These are phyloP conservation scores for Avahi laniger DNA, from an alignment of 2,797 vertebrate species.

Conservation along the genomic window DNA sequence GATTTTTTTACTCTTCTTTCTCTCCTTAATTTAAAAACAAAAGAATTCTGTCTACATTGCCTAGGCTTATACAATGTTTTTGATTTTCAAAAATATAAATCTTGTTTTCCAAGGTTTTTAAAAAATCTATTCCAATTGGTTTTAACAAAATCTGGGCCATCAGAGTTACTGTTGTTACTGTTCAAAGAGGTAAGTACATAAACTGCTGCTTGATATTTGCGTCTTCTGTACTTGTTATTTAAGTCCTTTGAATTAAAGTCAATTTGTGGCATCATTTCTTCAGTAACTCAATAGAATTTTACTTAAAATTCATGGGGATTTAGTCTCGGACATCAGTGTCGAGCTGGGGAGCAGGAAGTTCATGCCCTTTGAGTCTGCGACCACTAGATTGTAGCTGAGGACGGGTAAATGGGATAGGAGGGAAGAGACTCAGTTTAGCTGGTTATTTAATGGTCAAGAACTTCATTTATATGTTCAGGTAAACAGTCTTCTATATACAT, in stretches of 20 bases:
- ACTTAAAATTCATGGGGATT: not conserved
- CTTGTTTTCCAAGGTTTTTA: constrained; percentile 22
- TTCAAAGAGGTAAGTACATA: not conserved
- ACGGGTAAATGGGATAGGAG: not conserved
- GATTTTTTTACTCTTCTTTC: not conserved
- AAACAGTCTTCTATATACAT: not conserved
- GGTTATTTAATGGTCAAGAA: not conserved
- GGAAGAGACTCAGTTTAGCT: not conserved
- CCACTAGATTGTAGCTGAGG: not conserved
- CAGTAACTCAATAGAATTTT: not conserved
- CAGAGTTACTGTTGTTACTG: not conserved
- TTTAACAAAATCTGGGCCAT: not conserved
- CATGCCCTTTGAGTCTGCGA: not conserved
- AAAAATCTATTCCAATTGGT: not conserved
- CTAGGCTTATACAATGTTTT: not conserved
- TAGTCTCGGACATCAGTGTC: not conserved
- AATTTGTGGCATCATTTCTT: not conserved
- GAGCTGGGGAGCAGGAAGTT: not conserved
- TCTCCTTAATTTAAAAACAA: constrained; percentile 41
- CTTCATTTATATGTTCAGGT: not conserved
- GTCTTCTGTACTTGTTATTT: not conserved
- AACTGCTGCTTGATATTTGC: not conserved
- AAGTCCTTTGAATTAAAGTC: not conserved
- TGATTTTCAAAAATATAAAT: not conserved
- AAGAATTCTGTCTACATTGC: not conserved